A percentile compares a stretch with the other conserved stretches of the same genome.
Evolutionary conservation across 2,888 invertebrate species (phyloP).

Genomic region (Polyommatus icarus): DNA sequence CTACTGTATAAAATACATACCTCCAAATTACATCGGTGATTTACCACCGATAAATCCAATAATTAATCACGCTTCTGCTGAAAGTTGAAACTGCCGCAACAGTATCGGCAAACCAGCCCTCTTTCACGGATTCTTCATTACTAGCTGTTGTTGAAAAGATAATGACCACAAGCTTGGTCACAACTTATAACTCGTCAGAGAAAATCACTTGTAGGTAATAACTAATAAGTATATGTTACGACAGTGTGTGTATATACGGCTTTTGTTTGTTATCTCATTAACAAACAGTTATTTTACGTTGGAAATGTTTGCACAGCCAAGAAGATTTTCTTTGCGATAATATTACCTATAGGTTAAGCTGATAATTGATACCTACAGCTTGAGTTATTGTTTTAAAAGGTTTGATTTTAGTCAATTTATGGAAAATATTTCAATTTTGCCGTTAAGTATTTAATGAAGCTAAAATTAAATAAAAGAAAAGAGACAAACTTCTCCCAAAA

Average conservation of each 20-base stretch:
- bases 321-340: slow-evolving; percentile 4
- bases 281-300: slow-evolving; percentile 19
- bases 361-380: background rate
- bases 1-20: too few species aligned
- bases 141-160: too few species aligned
- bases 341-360: slow-evolving; percentile 3
- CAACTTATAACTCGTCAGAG: background rate
- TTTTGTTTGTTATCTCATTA: slow-evolving; percentile 22
- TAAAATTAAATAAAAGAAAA: too few species aligned
- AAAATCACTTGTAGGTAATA: background rate
- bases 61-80: too few species aligned
- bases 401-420: background rate
- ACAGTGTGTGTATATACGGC: slow-evolving; percentile 2
- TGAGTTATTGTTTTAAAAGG: background rate
- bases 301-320: background rate
- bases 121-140: too few species aligned
- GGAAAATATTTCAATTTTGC: background rate
- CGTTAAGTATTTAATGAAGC: too few species aligned
- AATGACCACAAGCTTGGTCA: background rate
- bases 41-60: too few species aligned
- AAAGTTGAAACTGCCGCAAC: too few species aligned
- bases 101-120: too few species aligned
- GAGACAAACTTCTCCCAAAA: too few species aligned
- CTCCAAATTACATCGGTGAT: too few species aligned
- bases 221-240: slow-evolving; percentile 3